These are phyloP conservation scores for Thymallus thymallus DNA, from an alignment of 2,113 vertebrate species.

Conservation along the genomic window DNA sequence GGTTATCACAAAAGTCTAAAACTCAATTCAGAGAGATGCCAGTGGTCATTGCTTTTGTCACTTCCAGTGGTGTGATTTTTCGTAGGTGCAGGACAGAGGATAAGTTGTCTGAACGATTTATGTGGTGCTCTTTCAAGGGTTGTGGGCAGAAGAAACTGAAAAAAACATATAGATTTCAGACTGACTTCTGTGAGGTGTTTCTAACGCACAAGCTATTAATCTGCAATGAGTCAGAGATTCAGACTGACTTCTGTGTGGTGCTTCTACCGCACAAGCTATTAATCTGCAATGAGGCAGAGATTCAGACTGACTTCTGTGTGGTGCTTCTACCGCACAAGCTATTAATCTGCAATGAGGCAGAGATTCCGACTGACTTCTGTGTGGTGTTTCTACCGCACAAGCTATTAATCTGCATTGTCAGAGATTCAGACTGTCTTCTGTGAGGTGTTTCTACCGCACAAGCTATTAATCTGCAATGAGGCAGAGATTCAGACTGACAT, in stretches of 20 bases:
- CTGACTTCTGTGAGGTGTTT: background rate
- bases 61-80: conserved; percentile 19
- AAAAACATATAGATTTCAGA: conserved; percentile 16
- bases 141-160: conserved; percentile 8
- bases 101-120: conserved; percentile 24
- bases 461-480: conserved; percentile 10
- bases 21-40: conserved; percentile 15
- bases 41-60: conserved; percentile 25
- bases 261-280: conserved; percentile 7
- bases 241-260: no score
- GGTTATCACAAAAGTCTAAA: conserved; percentile 29
- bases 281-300: background rate
- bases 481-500: background rate
- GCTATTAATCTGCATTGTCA: conserved; percentile 1
- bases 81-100: conserved; percentile 24
- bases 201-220: conserved; percentile 3
- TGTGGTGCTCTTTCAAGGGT: conserved; percentile 8
- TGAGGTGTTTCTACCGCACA: background rate
- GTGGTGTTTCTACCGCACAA: conserved; percentile 2
- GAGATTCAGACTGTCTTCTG: background rate
- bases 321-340: conserved; percentile 1
- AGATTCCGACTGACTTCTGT: conserved; percentile 1
- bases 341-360: conserved; percentile 4
- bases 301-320: background rate
- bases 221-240: background rate